These are phyloP conservation scores for Epirrita christyi DNA, from an alignment of 2,888 invertebrate genomes.

Conservation along the genomic window DNA sequence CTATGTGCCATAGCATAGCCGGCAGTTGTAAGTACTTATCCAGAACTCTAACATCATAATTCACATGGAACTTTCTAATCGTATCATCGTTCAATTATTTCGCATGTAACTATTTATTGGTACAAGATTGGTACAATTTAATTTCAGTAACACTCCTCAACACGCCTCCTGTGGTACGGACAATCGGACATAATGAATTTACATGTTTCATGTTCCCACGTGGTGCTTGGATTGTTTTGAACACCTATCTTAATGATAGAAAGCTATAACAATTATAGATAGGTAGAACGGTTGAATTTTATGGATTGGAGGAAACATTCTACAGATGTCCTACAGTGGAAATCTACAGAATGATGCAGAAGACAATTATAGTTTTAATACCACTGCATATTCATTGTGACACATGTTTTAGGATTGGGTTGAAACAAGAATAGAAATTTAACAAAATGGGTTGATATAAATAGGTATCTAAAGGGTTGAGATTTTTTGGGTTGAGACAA, in stretches of 20 bases:
- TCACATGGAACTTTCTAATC: conserved; percentile 51
- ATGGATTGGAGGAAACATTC: no score
- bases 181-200: conserved; percentile 27
- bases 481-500: no score
- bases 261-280: not conserved
- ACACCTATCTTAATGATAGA: not conserved
- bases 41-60: conserved; percentile 26
- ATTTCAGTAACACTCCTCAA: conserved; percentile 20
- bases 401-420: no score
- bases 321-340: no score
- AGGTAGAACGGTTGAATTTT: no score
- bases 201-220: conserved; percentile 10
- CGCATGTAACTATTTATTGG: conserved; percentile 60
- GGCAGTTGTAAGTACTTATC: conserved; percentile 11
- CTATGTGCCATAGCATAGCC: conserved; percentile 4
- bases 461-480: no score
- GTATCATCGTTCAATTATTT: conserved; percentile 47
- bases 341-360: no score
- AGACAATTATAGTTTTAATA: no score
- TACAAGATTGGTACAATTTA: conserved; percentile 51
- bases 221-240: not conserved
- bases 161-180: conserved; percentile 24
- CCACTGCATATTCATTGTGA: no score
- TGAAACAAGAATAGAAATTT: no score
- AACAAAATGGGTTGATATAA: no score